These are phyloP conservation scores for Ciconia maguari DNA, from an alignment of 2,113 vertebrate genomes.

Conservation along the genomic window DNA sequence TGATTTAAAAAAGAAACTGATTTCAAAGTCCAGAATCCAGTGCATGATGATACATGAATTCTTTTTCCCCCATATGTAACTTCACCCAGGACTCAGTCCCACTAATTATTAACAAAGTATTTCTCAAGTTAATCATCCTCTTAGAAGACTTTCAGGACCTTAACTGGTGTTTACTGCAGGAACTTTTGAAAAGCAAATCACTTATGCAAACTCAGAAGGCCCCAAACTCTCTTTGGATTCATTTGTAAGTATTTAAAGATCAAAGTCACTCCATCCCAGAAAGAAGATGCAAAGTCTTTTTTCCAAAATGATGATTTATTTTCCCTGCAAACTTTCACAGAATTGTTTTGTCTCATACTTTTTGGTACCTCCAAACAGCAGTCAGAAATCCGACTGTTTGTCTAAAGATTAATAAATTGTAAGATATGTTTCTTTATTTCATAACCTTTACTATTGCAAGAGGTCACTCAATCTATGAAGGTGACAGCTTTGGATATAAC, in stretches of 20 bases:
- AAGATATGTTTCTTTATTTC: slow-evolving; percentile 11
- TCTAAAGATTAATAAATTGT: slow-evolving; percentile 12
- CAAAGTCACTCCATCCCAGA: background rate
- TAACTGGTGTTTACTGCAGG: slow-evolving; percentile 32
- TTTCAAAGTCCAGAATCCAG: background rate
- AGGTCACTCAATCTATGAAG: slow-evolving; percentile 6
- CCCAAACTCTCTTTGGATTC: slow-evolving; percentile 38
- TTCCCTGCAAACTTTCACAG: background rate
- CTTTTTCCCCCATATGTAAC: background rate
- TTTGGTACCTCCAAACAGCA: background rate
- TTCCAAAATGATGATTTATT: background rate
- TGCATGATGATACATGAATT: background rate
- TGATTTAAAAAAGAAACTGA: background rate
- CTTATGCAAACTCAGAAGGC: slow-evolving; percentile 24
- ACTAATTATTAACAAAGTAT: slow-evolving; percentile 49
- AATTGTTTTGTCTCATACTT: background rate
- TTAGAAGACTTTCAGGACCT: slow-evolving; percentile 41
- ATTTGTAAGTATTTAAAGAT: slow-evolving; percentile 58
- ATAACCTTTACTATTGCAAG: background rate
- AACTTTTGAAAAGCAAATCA: slow-evolving; percentile 59
- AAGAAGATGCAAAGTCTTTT: background rate
- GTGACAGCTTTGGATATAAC: slow-evolving; percentile 33
- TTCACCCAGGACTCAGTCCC: background rate
- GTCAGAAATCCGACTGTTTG: background rate
- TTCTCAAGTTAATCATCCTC: slow-evolving; percentile 47